Conservation (phyloP, 2,113 vertebrate genomes). For the Psittacus erithacus region DNA sequence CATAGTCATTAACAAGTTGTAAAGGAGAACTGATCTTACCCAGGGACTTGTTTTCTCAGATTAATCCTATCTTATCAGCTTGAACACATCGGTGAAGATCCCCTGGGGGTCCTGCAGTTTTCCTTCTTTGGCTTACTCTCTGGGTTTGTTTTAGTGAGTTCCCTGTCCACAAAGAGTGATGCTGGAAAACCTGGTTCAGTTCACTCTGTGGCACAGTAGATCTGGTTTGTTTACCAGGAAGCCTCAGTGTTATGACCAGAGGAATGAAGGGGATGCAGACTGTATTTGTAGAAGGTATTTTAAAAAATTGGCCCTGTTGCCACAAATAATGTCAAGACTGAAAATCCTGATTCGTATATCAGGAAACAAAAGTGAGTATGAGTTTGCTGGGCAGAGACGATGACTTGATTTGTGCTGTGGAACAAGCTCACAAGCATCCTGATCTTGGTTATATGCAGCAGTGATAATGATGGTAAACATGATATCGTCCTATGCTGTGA, state of each 20-base stretch:
- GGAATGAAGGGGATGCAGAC: not conserved
- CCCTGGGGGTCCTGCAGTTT: not conserved
- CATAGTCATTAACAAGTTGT: not conserved
- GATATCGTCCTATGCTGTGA: not conserved
- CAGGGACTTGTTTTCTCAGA: constrained; percentile 15
- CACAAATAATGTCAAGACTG: not conserved
- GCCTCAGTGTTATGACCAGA: not conserved
- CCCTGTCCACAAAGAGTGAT: not conserved
- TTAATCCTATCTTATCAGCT: not conserved
- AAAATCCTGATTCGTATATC: not conserved
- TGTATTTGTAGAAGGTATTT: not conserved
- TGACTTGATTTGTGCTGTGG: not conserved
- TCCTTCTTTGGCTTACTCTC: not conserved
- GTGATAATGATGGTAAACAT: not conserved
- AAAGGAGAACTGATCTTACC: not conserved
- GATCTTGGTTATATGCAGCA: not conserved
- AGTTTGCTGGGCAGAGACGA: not conserved
- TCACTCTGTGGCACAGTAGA: not conserved
- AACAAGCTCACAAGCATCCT: not conserved
- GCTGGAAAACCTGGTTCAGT: not conserved
- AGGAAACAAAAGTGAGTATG: not conserved
- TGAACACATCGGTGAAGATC: not conserved
- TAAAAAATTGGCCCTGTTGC: not conserved
- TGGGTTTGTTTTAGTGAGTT: not conserved
- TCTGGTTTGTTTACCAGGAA: not conserved